Evolutionary conservation across 2,888 invertebrate species (phyloP).

Genomic region (Mylabris sibirica): DNA sequence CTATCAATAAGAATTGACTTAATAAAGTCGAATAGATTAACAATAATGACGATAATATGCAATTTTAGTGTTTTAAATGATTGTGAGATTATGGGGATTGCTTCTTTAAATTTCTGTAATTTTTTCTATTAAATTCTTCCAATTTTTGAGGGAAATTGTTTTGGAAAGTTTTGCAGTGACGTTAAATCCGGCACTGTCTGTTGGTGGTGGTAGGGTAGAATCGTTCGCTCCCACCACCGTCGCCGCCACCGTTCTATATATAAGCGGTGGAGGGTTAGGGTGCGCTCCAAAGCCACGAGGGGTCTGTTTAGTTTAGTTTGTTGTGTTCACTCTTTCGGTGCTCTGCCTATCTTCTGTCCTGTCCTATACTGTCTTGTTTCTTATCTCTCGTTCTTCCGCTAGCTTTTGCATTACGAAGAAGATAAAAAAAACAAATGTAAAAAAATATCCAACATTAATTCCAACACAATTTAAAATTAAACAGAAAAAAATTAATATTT

Average conservation of each 20-base stretch:
- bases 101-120: not conserved
- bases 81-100: not conserved
- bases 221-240: slow-evolving; percentile 37
- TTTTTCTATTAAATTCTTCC: not conserved
- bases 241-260: slow-evolving; percentile 57
- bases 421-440: not conserved
- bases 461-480: not conserved
- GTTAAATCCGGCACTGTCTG: slow-evolving; percentile 4
- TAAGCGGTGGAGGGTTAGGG: slow-evolving; percentile 61
- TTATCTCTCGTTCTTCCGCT: slow-evolving; percentile 44
- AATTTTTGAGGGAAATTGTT: not conserved
- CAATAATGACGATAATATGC: not conserved
- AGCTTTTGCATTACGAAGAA: slow-evolving; percentile 18
- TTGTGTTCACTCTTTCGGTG: slow-evolving; percentile 56
- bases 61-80: not conserved
- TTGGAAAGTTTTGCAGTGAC: not conserved
- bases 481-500: not conserved
- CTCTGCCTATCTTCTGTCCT: slow-evolving; percentile 59
- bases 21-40: not conserved
- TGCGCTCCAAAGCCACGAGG: slow-evolving; percentile 67
- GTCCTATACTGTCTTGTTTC: slow-evolving; percentile 60
- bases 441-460: not conserved
- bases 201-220: slow-evolving; percentile 25
- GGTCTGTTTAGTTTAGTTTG: slow-evolving; percentile 64
- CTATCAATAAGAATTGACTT: not conserved